phyloP scores from a whole-genome alignment of 2,888 invertebrate species.

The Mythimna ferrago region DNA sequence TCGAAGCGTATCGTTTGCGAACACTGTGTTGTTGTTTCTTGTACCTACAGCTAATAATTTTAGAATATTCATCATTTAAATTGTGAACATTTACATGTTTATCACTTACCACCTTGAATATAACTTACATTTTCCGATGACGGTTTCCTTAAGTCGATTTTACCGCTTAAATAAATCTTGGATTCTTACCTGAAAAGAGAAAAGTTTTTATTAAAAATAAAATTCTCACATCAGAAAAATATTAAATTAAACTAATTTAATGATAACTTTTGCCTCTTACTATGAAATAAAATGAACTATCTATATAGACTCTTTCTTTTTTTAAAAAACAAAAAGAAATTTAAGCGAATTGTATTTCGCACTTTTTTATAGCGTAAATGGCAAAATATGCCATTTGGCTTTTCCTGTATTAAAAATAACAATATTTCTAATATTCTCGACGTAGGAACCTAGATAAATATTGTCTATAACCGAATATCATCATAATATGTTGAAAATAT shows the following conservation, averaged over 20 bases:
- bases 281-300: slow-evolving; percentile 6
- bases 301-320: too few relatives aligned
- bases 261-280: not conserved
- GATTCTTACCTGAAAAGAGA: slow-evolving; percentile 71
- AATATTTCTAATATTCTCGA: too few relatives aligned
- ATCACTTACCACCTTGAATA: too few relatives aligned
- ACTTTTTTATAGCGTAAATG: too few relatives aligned
- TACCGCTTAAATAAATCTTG: not conserved
- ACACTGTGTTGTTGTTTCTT: slow-evolving; percentile 6
- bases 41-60: slow-evolving; percentile 3
- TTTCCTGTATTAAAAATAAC: too few relatives aligned
- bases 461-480: too few relatives aligned
- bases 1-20: slow-evolving; percentile 17
- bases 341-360: too few relatives aligned
- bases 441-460: too few relatives aligned
- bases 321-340: too few relatives aligned
- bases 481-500: too few relatives aligned
- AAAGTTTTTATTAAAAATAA: slow-evolving; percentile 24
- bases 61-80: slow-evolving; percentile 25
- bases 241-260: not conserved
- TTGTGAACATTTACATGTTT: not conserved
- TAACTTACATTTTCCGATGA: slow-evolving; percentile 37
- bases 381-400: too few relatives aligned
- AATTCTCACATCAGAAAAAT: not conserved
- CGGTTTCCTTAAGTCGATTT: not conserved